Percentiles rank a stretch among this genome's conserved stretches.
Conservation (phyloP, 2,113 vertebrate species). For the Cephalophus harveyi region DNA sequence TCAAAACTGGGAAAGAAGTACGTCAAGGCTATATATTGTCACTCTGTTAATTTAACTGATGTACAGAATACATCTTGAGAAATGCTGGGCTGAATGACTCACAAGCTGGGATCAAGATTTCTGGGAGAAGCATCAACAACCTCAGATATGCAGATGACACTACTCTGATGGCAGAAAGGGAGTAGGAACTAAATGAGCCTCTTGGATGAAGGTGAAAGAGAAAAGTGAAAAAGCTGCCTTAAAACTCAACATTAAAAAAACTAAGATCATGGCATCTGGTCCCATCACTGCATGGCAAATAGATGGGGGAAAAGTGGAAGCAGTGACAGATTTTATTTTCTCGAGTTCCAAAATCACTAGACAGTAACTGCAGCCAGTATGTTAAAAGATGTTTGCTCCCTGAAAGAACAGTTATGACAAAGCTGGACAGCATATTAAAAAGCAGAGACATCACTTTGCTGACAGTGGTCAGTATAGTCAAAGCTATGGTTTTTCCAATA, state of each 20-base stretch:
- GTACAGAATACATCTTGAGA: neutral
- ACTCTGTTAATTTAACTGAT: neutral
- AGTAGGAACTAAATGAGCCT: neutral
- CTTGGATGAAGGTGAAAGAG: neutral
- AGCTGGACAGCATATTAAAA: neutral
- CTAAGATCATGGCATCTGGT: neutral
- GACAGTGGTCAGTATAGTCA: neutral
- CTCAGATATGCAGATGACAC: neutral
- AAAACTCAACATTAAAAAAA: neutral
- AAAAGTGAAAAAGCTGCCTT: neutral
- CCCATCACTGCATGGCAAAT: neutral
- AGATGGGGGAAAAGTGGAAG: neutral
- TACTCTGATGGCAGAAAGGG: neutral
- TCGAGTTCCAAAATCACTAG: neutral
- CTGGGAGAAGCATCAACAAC: neutral
- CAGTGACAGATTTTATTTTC: neutral
- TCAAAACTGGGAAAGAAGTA: neutral
- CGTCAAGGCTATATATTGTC: neutral
- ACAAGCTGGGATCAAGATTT: neutral
- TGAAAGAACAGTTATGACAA: neutral
- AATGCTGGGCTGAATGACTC: neutral
- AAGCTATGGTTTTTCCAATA: neutral
- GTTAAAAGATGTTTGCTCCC: neutral
- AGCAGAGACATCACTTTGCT: neutral
- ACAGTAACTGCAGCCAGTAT: neutral